Percentiles rank a stretch among this genome's conserved stretches.
Conservation (phyloP, 2,797 vertebrate genomes). For the Hafferia zeledoni region DNA sequence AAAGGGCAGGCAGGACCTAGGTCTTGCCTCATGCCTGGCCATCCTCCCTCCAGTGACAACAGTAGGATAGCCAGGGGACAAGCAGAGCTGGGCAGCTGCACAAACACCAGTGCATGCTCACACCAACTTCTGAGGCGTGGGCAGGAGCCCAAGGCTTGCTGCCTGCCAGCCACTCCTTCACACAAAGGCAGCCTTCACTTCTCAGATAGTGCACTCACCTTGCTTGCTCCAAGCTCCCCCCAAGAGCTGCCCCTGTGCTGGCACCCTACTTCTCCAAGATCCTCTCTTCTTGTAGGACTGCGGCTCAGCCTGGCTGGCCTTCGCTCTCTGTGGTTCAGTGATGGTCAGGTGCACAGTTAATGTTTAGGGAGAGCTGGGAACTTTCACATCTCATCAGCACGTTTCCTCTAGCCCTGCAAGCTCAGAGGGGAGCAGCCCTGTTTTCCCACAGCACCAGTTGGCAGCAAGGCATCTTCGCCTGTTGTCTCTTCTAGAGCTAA, state of each 20-base stretch:
- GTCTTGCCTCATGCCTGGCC: not conserved
- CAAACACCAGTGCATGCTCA: not conserved
- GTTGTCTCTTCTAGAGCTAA: not conserved
- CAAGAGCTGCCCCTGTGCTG: not conserved
- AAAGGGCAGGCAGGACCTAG: not conserved
- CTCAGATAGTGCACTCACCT: not conserved
- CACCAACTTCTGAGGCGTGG: not conserved
- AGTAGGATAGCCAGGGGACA: not conserved
- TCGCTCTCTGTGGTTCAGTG: not conserved
- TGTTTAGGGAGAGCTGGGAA: conserved; percentile 32
- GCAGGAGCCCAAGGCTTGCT: not conserved
- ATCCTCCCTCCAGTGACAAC: not conserved
- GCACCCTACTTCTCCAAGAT: not conserved
- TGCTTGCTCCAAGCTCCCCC: not conserved
- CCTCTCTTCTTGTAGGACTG: not conserved
- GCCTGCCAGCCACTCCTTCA: not conserved
- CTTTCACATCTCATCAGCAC: not conserved
- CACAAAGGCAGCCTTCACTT: not conserved
- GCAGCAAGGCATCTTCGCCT: not conserved
- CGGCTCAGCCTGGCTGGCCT: not conserved
- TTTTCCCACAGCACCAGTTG: not conserved
- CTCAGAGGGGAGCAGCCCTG: not conserved
- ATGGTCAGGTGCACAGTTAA: conserved; percentile 34
- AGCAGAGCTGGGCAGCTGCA: not conserved
- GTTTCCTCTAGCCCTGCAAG: not conserved